A percentile compares a stretch with the other conserved stretches of the same genome.
Evolutionary conservation across 2,113 vertebrate genomes (phyloP).

Genomic region (Capra hircus): DNA sequence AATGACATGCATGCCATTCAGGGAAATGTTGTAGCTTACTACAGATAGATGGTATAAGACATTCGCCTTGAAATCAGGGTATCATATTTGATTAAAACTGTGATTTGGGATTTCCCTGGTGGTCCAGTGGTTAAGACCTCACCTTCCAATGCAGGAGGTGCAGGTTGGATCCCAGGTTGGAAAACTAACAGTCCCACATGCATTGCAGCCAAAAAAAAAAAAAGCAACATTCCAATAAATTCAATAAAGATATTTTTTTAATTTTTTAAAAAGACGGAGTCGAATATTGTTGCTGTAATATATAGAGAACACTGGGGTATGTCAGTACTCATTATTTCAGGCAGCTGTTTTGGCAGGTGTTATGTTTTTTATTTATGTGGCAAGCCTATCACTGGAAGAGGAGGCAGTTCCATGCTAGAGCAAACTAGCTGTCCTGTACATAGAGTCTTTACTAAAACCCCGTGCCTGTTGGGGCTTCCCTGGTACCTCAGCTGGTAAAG

Average conservation of each 20-base stretch:
- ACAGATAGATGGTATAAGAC: neutral
- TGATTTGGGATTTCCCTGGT: neutral
- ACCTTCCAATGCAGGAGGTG: neutral
- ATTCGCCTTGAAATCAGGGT: neutral
- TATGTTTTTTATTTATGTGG: neutral
- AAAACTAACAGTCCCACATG: neutral
- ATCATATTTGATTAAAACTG: neutral
- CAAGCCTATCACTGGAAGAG: neutral
- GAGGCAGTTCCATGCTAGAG: neutral
- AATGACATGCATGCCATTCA: neutral
- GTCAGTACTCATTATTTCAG: neutral
- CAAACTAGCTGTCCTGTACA: neutral
- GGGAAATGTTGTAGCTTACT: slow-evolving; percentile 1
- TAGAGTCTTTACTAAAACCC: neutral
- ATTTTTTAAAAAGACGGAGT: neutral
- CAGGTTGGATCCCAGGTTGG: neutral
- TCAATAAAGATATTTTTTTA: neutral
- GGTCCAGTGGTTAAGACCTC: neutral
- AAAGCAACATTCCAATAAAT: neutral
- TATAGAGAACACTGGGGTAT: neutral
- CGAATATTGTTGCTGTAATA: neutral
- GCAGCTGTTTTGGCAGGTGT: neutral
- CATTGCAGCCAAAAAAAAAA: neutral
- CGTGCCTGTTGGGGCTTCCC: neutral
- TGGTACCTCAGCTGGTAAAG: neutral